Percentiles rank a stretch among this genome's conserved stretches.
phyloP scores from a whole-genome alignment of 2,797 vertebrate genomes.

The Coilia nasus region DNA sequence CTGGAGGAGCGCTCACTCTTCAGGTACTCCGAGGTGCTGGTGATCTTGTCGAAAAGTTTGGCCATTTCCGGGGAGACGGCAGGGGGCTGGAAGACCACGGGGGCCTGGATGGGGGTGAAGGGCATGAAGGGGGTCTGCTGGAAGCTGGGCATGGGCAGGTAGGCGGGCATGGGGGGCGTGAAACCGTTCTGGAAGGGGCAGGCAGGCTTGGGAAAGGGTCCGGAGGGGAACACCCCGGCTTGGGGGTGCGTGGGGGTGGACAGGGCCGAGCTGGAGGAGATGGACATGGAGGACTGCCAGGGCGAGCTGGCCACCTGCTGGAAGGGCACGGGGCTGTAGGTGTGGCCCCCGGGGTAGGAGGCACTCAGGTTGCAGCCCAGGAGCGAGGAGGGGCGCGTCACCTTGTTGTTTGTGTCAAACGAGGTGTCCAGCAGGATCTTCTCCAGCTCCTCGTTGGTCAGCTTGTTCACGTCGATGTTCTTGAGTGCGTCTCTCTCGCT shows the following conservation, averaged over 20 bases:
- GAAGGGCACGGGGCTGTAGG: constrained; percentile 74
- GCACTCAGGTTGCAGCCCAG: constrained; percentile 82
- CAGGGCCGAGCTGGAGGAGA: constrained; percentile 74
- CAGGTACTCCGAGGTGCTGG: constrained; percentile 94
- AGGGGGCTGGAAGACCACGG: constrained; percentile 80
- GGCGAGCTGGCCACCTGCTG: constrained; percentile 50
- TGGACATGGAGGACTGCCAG: constrained; percentile 80
- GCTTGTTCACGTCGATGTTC: constrained; percentile 88
- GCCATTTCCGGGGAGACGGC: constrained; percentile 89
- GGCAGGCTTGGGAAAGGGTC: constrained; percentile 81
- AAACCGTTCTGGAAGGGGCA: constrained; percentile 90
- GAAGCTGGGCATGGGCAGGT: constrained; percentile 63
- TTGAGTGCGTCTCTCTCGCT: constrained; percentile 78
- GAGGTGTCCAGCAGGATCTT: constrained; percentile 90
- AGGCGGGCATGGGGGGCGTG: constrained; percentile 75
- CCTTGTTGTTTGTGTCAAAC: constrained; percentile 81
- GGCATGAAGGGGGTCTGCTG: constrained; percentile 81
- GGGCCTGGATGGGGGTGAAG: constrained; percentile 77
- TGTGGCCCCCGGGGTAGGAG: constrained; percentile 80
- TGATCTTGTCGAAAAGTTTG: constrained; percentile 95
- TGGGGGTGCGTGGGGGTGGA: constrained; percentile 68
- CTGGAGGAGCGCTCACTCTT: constrained; percentile 84
- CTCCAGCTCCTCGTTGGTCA: constrained; percentile 90
- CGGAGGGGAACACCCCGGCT: constrained; percentile 78
- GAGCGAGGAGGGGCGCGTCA: constrained; percentile 70